phyloP scores from a whole-genome alignment of 30 jellyfish, hydroid and myxozoan species.

The Turritopsis rubra region DNA sequence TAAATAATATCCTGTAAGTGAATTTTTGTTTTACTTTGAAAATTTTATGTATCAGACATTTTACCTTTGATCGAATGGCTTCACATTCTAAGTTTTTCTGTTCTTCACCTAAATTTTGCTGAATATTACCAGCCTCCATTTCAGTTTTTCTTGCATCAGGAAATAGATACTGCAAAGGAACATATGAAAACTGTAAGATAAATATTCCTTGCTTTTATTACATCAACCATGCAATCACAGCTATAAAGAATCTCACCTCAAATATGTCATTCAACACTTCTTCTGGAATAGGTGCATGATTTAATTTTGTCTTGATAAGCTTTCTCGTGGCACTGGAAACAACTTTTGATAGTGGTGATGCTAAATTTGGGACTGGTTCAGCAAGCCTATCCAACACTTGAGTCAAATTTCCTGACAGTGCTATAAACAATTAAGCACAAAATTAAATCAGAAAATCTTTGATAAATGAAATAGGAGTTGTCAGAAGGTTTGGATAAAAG shows the following conservation, averaged over 20 bases:
- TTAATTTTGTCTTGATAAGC: conserved; percentile 43
- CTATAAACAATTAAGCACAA: not conserved
- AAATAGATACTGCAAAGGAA: conserved; percentile 45
- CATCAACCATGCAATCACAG: not conserved
- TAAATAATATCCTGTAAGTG: not conserved
- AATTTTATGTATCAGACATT: not conserved
- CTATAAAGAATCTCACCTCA: conserved; percentile 29
- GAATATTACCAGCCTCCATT: conserved; percentile 63
- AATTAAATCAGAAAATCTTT: not conserved
- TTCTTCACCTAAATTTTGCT: conserved; percentile 54
- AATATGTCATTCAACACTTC: conserved; percentile 51
- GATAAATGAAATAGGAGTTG: not conserved
- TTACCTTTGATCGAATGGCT: conserved; percentile 5
- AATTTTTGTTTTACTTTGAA: not conserved
- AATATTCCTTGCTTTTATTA: not conserved
- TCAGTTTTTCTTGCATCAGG: conserved; percentile 79
- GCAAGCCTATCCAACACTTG: conserved; percentile 76
- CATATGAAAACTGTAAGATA: no score
- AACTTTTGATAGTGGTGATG: conserved; percentile 32
- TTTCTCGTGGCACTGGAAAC: conserved; percentile 33
- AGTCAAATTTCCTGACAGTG: conserved; percentile 55
- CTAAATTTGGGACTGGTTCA: conserved; percentile 41
- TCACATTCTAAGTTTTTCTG: conserved; percentile 56
- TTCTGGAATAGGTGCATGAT: conserved; percentile 77
- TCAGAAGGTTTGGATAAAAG: not conserved